Evolutionary conservation across 2,888 invertebrate genomes (phyloP), one percentile per base, ranked within the genome.

Genomic region (Zonitis immaculata): DNA sequence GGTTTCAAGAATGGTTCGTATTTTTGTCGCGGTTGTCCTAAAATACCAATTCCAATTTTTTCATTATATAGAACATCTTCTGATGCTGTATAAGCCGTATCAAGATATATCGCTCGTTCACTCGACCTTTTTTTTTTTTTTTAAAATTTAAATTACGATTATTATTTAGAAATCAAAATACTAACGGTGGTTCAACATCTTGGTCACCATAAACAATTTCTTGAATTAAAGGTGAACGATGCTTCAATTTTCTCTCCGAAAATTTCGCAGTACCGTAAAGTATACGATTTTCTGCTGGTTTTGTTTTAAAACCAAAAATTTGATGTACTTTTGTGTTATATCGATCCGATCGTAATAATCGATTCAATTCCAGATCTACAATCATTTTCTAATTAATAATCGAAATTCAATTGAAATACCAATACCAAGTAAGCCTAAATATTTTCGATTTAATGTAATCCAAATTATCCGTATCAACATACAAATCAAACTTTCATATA

Each of bases 381-480:
- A n/a, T n/a, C n/a, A n/a, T n/a, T n/a, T n/a, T n/a, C n/a, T n/a
- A n/a, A n/a, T n/a, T n/a, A n/a, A n/a, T n/a, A n/a, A n/a, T n/a
- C n/a, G n/a, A n/a, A n/a, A n/a, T n/a, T n/a, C n/a, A n/a, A n/a
- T n/a, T n/a, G n/a, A n/a, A n/a, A n/a, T n/a, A n/a, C n/a, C n/a
- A n/a, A n/a, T n/a, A n/a, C n/a, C 85, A 64, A 86, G 84, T 62
- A 83, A 75, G 64, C 78, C 76, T 61, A 82, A 80, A 59, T 80
- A 70, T 67, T 79, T 82, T 46, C 85, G 76, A 49, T 81, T 79
- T 35, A 86, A 70, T 18, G 84, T 83, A 57, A 85, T 76, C 85
- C 85, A 86, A 28, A 84, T 80, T 44, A 86, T 80, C 65, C 83
- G 80, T 42, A 81, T 79, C 44, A 82, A 76, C 70, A 85, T 76